A percentile compares a stretch with the other conserved stretches of the same genome.
Evolutionary conservation across 2,113 vertebrate genomes (phyloP).

Genomic region (Rhea americana): DNA sequence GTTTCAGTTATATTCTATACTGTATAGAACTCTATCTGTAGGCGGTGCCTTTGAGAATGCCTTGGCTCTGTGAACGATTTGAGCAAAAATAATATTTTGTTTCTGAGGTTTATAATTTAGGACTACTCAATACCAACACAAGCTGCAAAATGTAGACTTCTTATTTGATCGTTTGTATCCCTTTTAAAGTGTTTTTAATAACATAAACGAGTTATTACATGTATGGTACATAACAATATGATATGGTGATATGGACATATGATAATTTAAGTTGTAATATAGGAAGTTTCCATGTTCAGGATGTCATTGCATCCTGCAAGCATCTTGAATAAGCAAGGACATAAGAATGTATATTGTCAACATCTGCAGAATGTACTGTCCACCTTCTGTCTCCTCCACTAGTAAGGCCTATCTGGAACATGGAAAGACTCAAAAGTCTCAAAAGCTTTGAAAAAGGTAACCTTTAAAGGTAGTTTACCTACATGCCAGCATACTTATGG

Average conservation of each 20-base stretch:
- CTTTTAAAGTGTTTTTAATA: background rate
- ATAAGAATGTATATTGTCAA: background rate
- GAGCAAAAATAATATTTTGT: background rate
- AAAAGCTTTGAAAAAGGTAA: background rate
- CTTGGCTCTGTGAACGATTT: background rate
- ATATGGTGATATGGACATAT: background rate
- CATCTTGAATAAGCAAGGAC: background rate
- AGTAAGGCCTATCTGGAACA: background rate
- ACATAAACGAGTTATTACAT: background rate
- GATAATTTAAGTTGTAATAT: background rate
- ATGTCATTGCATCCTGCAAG: background rate
- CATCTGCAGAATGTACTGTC: background rate
- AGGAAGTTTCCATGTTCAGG: background rate
- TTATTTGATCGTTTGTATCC: background rate
- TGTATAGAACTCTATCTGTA: background rate
- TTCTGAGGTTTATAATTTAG: background rate
- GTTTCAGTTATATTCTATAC: background rate
- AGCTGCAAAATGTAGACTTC: background rate
- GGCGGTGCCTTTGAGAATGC: background rate
- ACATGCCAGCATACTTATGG: background rate
- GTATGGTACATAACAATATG: background rate
- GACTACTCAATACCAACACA: background rate
- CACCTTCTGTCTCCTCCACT: background rate
- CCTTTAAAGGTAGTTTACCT: background rate
- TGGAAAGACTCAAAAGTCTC: background rate